These are phyloP conservation scores for Bubalus kerabau DNA, from an alignment of 2,113 vertebrate genomes.

Conservation along the genomic window DNA sequence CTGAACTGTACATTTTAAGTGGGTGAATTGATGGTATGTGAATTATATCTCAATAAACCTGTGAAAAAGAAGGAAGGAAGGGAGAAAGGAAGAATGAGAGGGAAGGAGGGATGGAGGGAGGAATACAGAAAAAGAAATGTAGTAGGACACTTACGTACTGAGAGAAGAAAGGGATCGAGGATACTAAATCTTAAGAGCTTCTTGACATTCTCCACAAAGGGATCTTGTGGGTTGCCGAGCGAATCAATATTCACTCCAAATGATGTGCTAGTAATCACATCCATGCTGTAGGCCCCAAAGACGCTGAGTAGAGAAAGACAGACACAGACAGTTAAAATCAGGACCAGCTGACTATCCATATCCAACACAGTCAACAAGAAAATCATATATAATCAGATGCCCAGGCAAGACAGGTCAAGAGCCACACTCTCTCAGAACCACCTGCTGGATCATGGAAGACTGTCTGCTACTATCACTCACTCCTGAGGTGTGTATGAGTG, in stretches of 20 bases:
- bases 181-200: conserved; percentile 80
- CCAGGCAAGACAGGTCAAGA: not conserved
- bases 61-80: not conserved
- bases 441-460: not conserved
- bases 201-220: conserved; percentile 84
- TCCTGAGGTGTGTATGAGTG: not conserved
- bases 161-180: conserved; percentile 69
- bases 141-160: conserved; percentile 66
- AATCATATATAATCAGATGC: accelerated
- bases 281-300: conserved; percentile 90
- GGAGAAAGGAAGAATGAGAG: not conserved
- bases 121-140: not conserved
- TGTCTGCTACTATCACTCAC: not conserved
- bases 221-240: conserved; percentile 86
- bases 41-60: not conserved
- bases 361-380: not conserved
- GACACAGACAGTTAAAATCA: not conserved
- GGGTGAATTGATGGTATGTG: not conserved
- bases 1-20: not conserved
- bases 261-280: conserved; percentile 84
- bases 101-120: not conserved
- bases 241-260: conserved; percentile 91
- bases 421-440: not conserved
- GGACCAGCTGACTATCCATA: not conserved
- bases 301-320: conserved; percentile 75